These are phyloP conservation scores for Arctopsyche grandis DNA, from an alignment of 1,140 invertebrate species.

Conservation along the genomic window DNA sequence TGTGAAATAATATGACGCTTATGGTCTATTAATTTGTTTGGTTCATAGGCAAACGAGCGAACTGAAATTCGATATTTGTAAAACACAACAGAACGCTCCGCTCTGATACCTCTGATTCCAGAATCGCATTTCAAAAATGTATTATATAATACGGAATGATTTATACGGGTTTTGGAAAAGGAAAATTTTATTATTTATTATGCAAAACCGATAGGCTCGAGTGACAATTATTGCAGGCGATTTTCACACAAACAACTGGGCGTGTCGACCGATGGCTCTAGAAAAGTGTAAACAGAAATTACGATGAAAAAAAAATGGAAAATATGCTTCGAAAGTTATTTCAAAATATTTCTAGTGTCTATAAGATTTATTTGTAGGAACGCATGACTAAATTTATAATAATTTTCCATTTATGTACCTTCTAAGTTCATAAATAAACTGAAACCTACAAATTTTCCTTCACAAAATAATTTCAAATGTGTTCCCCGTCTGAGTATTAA, in stretches of 20 bases:
- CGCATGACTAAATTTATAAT: no score
- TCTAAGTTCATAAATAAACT: no score
- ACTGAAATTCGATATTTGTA: conserved; percentile 37
- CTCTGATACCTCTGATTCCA: conserved; percentile 33
- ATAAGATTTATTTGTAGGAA: no score
- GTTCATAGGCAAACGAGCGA: neutral
- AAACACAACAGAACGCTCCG: conserved; percentile 20
- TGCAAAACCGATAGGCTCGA: conserved; percentile 37
- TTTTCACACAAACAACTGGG: conserved; percentile 10
- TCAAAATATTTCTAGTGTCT: neutral
- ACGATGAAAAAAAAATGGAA: neutral
- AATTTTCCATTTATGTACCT: no score
- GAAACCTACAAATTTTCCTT: no score
- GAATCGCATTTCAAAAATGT: conserved; percentile 31
- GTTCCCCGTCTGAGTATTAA: no score
- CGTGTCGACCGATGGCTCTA: neutral
- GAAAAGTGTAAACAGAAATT: neutral
- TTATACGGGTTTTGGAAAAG: no score
- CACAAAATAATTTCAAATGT: no score
- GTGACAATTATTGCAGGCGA: conserved; percentile 23
- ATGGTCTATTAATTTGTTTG: conserved; percentile 21
- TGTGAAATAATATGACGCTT: neutral
- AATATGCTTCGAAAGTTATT: neutral
- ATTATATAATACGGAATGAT: conserved; percentile 25
- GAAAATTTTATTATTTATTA: conserved; percentile 1